These are phyloP conservation scores for Odontophorus gujanensis DNA, from an alignment of 2,113 vertebrate species.

Conservation along the genomic window DNA sequence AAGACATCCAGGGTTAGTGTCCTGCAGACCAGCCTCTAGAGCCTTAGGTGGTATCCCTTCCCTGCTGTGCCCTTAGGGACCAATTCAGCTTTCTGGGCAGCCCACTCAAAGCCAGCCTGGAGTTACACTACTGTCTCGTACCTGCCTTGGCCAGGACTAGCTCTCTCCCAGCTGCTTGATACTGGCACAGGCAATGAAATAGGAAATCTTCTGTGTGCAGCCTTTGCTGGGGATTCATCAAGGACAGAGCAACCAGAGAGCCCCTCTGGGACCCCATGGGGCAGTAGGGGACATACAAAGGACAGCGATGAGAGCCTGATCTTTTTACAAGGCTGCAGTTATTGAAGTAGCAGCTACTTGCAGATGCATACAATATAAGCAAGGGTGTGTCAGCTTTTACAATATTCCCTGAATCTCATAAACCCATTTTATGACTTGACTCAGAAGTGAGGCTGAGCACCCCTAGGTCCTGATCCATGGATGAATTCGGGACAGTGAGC, in stretches of 20 bases:
- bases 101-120: rapidly evolving
- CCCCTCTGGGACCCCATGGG: neutral
- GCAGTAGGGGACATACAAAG: neutral
- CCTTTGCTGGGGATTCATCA: neutral
- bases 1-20: neutral
- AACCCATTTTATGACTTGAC: neutral
- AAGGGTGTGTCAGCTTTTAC: constrained; percentile 29
- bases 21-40: neutral
- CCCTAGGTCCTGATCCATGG: constrained; percentile 4
- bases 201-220: neutral
- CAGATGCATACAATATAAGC: neutral
- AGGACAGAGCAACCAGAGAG: rapidly evolving
- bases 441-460: neutral
- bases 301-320: neutral
- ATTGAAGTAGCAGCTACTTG: neutral
- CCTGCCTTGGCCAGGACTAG: neutral
- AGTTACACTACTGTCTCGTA: neutral
- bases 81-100: rapidly evolving
- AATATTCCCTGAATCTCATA: neutral
- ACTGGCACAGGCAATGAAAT: neutral
- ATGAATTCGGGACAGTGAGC: neutral
- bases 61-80: rapidly evolving
- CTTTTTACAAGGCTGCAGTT: neutral
- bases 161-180: neutral
- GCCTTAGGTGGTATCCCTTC: neutral